A percentile compares a stretch with the other conserved stretches of the same genome.
phyloP scores from a whole-genome alignment of 64 coral and sea anemone genomes.

The Porites australiensis region DNA sequence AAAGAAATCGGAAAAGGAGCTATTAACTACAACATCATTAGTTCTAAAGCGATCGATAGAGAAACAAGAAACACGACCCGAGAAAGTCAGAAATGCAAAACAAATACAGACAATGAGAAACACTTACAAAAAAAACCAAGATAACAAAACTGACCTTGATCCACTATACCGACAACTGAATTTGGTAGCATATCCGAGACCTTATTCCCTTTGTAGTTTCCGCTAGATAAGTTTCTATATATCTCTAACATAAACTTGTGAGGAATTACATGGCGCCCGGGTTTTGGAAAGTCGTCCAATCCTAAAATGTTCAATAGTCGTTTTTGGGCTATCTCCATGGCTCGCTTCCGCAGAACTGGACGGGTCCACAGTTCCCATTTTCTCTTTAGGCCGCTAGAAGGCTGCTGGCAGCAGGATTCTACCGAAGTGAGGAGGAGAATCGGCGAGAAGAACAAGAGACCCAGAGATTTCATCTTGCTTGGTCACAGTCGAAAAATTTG shows the following conservation, averaged over 20 bases:
- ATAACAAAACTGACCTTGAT: constrained; percentile 90
- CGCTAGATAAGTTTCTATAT: constrained; percentile 84
- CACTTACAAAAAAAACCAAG: constrained; percentile 55
- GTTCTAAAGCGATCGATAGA: neutral
- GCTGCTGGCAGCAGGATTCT: constrained; percentile 66
- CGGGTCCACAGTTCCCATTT: constrained; percentile 76
- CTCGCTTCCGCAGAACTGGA: constrained; percentile 77
- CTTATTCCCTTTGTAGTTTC: constrained; percentile 52
- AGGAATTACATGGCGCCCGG: constrained; percentile 80
- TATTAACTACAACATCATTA: neutral
- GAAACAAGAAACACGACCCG: constrained; percentile 61
- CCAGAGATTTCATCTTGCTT: constrained; percentile 38
- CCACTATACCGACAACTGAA: constrained; percentile 87
- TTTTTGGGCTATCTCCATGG: constrained; percentile 79
- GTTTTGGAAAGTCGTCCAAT: constrained; percentile 77
- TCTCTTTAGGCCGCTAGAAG: constrained; percentile 46
- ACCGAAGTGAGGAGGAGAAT: constrained; percentile 26
- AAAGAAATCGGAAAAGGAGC: constrained; percentile 11
- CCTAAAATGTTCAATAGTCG: constrained; percentile 88
- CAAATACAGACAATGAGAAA: constrained; percentile 85
- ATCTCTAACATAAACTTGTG: constrained; percentile 92
- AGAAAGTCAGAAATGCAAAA: constrained; percentile 64
- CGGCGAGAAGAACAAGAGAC: constrained; percentile 34
- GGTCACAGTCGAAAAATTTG: constrained; percentile 1
- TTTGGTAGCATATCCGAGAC: constrained; percentile 45